These are phyloP conservation scores for Hippolais icterina DNA, from an alignment of 2,113 vertebrate genomes.

Conservation along the genomic window DNA sequence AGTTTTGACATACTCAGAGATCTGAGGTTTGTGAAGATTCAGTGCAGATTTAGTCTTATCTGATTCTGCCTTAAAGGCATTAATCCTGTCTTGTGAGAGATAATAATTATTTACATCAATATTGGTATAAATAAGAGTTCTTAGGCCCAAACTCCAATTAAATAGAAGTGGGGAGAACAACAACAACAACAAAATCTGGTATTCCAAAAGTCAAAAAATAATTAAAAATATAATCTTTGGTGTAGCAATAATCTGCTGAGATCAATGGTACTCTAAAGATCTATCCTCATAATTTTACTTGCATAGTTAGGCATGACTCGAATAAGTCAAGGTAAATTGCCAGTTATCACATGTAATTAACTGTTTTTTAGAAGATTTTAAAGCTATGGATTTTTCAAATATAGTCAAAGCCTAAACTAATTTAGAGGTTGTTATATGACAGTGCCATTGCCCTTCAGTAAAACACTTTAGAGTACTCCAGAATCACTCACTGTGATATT, in stretches of 20 bases:
- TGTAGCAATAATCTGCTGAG: background rate
- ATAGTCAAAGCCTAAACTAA: background rate
- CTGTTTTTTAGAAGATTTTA: background rate
- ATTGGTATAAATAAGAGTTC: background rate
- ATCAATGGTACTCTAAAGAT: background rate
- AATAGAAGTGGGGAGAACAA: background rate
- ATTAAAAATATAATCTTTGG: background rate
- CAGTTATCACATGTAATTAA: background rate
- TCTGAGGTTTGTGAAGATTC: background rate
- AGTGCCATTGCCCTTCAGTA: background rate
- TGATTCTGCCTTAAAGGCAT: background rate
- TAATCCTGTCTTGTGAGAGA: background rate
- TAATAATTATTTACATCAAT: background rate
- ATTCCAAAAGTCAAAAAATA: background rate
- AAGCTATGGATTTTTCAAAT: background rate
- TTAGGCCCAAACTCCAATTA: background rate
- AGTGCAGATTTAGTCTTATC: slow-evolving; percentile 21
- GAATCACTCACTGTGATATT: background rate
- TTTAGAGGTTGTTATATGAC: background rate
- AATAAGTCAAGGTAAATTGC: background rate
- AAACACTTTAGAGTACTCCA: background rate
- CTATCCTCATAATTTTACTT: background rate
- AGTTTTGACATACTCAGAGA: slow-evolving; percentile 1
- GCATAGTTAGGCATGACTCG: background rate
- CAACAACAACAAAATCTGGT: background rate